Evolutionary conservation across 2,888 invertebrate species (phyloP), one percentile per base, ranked within the genome.

Genomic region (Drosophila limbata): DNA sequence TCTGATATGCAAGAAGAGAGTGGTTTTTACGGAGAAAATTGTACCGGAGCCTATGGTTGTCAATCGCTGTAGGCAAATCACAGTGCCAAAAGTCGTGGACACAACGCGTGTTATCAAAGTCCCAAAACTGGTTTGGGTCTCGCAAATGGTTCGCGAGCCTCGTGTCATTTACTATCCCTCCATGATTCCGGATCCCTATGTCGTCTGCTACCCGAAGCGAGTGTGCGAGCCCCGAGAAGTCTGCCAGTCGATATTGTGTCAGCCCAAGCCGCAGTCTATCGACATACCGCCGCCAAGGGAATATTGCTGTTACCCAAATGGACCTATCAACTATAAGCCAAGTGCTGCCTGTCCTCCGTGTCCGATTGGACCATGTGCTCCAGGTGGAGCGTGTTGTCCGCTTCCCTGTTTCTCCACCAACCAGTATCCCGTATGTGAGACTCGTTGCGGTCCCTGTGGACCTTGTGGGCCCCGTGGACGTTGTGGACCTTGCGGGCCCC

Each of bases 121-220:
- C 8, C 50, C 50, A 1, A 50, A 50, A 9, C 50, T 50, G n/a
- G 19, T 50, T 13, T 50, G 50, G 50, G 50, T 50, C 8, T 50
- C 50, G 9, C 50, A 50, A 35, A 50, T 50, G 50, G 50, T 50
- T n/a, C 50, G 50, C 35, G 50, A 50, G n/a, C 50, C 50, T 4
- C 50, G 50, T 9, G 50, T 50, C 13, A 50, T 50, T 1, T 50
- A 50, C 13, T 50, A 50, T 35, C 50, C 50, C 0, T 50, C 50
- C 1, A 50, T 50, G 50, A 50, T 50, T 9, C 50, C 50, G 19
- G 50, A 50, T 35, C 50, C 50, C 1, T 50, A 50, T 35, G 50
- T 50, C 21, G 50, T 50, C 50, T 50, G 50, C 50, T 50, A 50
- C 21, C 50, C 50, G 50, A 50, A 50, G 50, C 50, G 50, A 8